phyloP scores from a whole-genome alignment of 2,797 vertebrate species.

The Leptatherina wallacei region DNA sequence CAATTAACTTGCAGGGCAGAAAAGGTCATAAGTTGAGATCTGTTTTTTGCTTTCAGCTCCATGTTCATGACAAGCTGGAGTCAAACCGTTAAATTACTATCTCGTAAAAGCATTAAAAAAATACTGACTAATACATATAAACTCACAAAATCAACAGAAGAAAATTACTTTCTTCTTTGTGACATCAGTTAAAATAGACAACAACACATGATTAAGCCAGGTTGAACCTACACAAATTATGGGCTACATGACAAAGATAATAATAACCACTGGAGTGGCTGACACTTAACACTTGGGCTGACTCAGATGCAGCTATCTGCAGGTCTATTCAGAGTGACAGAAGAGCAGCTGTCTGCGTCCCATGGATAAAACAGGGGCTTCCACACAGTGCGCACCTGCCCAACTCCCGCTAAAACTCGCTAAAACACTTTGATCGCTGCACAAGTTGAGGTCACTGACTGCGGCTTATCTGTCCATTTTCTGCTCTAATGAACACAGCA shows the following conservation, averaged over 20 bases:
- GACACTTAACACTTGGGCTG: constrained; percentile 50
- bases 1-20: not conserved
- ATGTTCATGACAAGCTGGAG: not conserved
- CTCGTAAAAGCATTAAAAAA: constrained; percentile 1
- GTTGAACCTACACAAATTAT: constrained; percentile 31
- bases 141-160: constrained; percentile 29
- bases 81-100: not conserved
- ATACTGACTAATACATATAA: not conserved
- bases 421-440: constrained; percentile 22
- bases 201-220: constrained; percentile 32
- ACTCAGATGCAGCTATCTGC: constrained; percentile 47
- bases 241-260: constrained; percentile 60
- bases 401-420: constrained; percentile 36
- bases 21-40: not conserved
- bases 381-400: constrained; percentile 53
- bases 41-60: not conserved
- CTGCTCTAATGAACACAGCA: constrained; percentile 45
- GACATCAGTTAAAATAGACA: constrained; percentile 52
- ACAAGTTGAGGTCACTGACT: constrained; percentile 52
- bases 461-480: constrained; percentile 61
- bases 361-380: constrained; percentile 31
- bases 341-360: constrained; percentile 56
- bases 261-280: constrained; percentile 59
- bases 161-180: constrained; percentile 35
- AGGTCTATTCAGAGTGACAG: constrained; percentile 41